These are phyloP conservation scores for Oreotrochilus melanogaster DNA, from an alignment of 2,113 vertebrate species.

Conservation along the genomic window DNA sequence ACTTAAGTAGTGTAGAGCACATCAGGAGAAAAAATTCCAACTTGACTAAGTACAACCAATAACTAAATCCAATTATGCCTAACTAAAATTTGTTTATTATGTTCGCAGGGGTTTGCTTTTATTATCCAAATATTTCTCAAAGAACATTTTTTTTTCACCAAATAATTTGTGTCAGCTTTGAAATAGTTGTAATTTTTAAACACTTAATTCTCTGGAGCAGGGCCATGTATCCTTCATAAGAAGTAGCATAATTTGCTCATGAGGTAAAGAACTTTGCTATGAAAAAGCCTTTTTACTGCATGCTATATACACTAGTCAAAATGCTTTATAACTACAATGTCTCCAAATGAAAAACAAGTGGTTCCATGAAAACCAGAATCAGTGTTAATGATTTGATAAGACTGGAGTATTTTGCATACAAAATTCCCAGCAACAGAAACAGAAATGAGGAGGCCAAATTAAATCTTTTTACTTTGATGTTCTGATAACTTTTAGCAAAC, in stretches of 20 bases:
- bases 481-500: conserved; percentile 4
- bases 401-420: conserved; percentile 26
- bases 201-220: conserved; percentile 48
- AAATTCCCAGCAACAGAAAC: conserved; percentile 9
- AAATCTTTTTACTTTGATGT: background rate
- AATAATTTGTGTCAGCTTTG: conserved; percentile 37
- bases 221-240: conserved; percentile 49
- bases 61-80: conserved; percentile 52
- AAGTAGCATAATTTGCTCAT: conserved; percentile 32
- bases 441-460: background rate
- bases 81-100: conserved; percentile 67
- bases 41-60: conserved; percentile 62
- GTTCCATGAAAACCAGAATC: conserved; percentile 17
- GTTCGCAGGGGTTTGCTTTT: conserved; percentile 61
- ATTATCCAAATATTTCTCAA: conserved; percentile 62
- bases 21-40: conserved; percentile 68
- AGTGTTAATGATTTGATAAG: conserved; percentile 28
- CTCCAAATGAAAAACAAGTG: conserved; percentile 44
- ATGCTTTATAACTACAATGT: background rate
- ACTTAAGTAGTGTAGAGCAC: conserved; percentile 55
- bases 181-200: conserved; percentile 52
- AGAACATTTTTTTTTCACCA: background rate
- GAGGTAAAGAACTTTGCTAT: conserved; percentile 12
- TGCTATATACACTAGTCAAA: background rate
- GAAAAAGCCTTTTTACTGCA: conserved; percentile 33